Base-by-base conservation (phyloP, 2,888 invertebrate genomes). In the Maniola hyperantus region DNA sequence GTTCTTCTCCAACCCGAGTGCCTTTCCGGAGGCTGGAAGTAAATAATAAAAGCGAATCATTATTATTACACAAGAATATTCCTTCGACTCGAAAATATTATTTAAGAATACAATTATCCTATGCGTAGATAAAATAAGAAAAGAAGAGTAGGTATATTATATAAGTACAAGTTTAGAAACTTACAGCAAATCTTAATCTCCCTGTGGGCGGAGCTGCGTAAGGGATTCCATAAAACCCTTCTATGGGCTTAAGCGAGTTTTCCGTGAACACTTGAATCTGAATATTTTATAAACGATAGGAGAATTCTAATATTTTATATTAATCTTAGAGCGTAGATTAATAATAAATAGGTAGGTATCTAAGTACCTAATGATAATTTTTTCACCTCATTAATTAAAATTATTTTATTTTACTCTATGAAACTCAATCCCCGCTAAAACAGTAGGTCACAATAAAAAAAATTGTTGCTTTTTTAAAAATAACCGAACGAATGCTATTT, bases 121-220 rank as follows among this genome's bases (percentile, higher is more conserved):
- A 26, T 26, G 8, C 15, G 7, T 6, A 15, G 15, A 7, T 15
- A 48, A 8, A 7, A 8, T 5, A 36, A 15, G 8, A 2, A 15
- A 15, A 2, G 5, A n/a, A n/a, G n/a, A n/a, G 10, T 50, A 10
- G 26, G 26, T 26, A 51, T 13, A 26, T 26, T 51, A 10, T 11
- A 15, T 5, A 48, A n/a, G n/a, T 5, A 10, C 6, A 5, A 46
- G 11, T 1, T 39, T 57, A 0, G 20, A 51, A 10, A 79, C 88
- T 73, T 82, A 96, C 96, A 78, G 95, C 93, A 91, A 97, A 97
- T 80, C 97, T 93, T 60, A 95, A 89, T 73, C 93, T 88, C n/a
- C 95, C 96, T 59, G 95, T 80, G 0, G 97, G 97, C 13, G 97
- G 94, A 71, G 94, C 93, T 34, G 97, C 97, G 79, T 96, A 97